Percentiles rank a stretch among this genome's conserved stretches.
Evolutionary conservation across 2,797 vertebrate species (phyloP).

Genomic region (Denticeps clupeoides): DNA sequence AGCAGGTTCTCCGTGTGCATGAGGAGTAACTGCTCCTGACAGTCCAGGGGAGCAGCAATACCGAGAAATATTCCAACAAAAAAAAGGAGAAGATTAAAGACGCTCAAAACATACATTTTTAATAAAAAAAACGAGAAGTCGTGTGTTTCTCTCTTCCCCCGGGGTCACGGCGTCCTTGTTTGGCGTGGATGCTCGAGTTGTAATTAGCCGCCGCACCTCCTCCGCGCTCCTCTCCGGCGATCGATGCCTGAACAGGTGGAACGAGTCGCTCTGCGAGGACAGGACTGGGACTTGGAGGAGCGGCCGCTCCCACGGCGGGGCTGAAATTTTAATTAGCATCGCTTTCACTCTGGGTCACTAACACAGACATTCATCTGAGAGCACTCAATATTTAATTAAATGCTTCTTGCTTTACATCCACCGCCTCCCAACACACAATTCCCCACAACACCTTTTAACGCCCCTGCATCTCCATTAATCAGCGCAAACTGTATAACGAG

Average conservation of each 20-base stretch:
- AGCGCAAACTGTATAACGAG: constrained; percentile 47
- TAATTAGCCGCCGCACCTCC: too few species aligned
- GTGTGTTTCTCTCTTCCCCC: too few species aligned
- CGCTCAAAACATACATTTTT: too few species aligned
- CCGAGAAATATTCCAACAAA: constrained; percentile 4
- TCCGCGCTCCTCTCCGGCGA: constrained; percentile 35
- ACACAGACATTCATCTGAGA: constrained; percentile 53
- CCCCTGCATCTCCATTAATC: constrained; percentile 50
- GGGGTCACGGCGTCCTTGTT: too few species aligned
- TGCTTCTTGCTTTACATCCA: constrained; percentile 51
- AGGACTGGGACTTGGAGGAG: constrained; percentile 12
- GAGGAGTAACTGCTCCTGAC: constrained; percentile 35
- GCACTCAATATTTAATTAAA: constrained; percentile 66
- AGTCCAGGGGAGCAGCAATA: constrained; percentile 7
- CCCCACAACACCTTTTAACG: constrained; percentile 45
- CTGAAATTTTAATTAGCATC: constrained; percentile 61
- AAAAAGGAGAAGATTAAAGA: too few species aligned
- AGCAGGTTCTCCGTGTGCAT: constrained; percentile 19
- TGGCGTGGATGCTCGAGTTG: too few species aligned
- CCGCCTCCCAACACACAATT: constrained; percentile 46
- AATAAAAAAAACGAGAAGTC: too few species aligned
- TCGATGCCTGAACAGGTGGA: constrained; percentile 31
- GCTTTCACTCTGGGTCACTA: constrained; percentile 53
- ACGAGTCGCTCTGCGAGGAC: constrained; percentile 11
- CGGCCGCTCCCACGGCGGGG: constrained; percentile 40